Evolutionary conservation across 2,797 vertebrate genomes (phyloP).

Genomic region (Chaunax sp.): DNA sequence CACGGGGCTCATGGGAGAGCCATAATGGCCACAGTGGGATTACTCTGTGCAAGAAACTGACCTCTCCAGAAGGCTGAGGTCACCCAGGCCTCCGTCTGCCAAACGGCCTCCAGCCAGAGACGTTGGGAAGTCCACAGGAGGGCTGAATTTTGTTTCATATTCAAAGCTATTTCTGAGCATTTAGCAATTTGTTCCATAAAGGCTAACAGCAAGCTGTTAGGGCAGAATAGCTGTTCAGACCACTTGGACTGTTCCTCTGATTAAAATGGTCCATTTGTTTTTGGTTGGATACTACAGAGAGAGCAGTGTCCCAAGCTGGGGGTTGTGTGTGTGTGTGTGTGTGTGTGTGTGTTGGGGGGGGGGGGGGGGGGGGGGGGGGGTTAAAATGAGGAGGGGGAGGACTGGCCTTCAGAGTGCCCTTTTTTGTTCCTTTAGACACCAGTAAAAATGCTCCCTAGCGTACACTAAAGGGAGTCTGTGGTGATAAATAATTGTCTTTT

Average conservation of each 20-base stretch:
- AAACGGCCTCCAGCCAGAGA: constrained; percentile 38
- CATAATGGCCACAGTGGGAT: constrained; percentile 55
- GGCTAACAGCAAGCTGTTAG: constrained; percentile 25
- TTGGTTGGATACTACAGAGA: constrained; percentile 56
- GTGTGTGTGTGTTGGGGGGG: background rate
- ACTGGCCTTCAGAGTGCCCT: constrained; percentile 36
- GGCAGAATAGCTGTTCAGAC: constrained; percentile 18
- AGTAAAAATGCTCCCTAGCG: constrained; percentile 43
- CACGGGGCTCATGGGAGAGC: constrained; percentile 41
- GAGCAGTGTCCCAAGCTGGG: constrained; percentile 42
- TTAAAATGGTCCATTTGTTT: constrained; percentile 61
- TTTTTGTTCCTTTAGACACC: constrained; percentile 55
- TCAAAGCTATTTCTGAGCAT: constrained; percentile 49
- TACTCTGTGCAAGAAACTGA: constrained; percentile 46
- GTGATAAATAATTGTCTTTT: constrained; percentile 59
- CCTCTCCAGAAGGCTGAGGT: constrained; percentile 60
- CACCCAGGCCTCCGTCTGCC: constrained; percentile 41
- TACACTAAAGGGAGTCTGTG: constrained; percentile 43
- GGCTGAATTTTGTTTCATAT: constrained; percentile 40
- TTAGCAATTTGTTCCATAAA: constrained; percentile 21
- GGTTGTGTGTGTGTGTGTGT: background rate
- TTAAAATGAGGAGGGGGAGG: constrained; percentile 26
- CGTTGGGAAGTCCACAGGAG: constrained; percentile 16
- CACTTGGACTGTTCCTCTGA: constrained; percentile 26
- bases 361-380: constrained; percentile 22